Base-by-base conservation (phyloP, 2,888 invertebrate genomes). In the Nineta flava region DNA sequence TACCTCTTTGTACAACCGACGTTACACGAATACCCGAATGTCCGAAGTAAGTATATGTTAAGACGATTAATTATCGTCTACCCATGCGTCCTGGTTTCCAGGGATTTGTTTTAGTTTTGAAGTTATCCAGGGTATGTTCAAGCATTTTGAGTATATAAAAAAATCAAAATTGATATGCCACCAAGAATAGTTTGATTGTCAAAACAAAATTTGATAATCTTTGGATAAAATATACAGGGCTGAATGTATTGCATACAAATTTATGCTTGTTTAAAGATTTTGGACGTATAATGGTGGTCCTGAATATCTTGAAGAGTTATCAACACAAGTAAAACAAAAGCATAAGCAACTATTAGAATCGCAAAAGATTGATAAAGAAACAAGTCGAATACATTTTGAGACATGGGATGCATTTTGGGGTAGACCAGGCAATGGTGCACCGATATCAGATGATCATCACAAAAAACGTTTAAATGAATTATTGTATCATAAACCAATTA, bases 341-440 rank as follows among this genome's bases (percentile, higher is more conserved):
- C 65, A 70, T 42, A 66, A 70, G 57, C 57, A 61, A 52, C 56
- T 61, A 32, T 15, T 38, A 82, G 76, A 75, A 60, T 71, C 71
- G 50, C 74, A 74, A 38, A 70, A 67, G 9, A 67, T 72, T 53
- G 86, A 86, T 38, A 73, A 75, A 32, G 81, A 81, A 61, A 75
- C 75, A 56, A 77, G 77, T 51, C 72, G 73, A 47, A 72, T 72
- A 54, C 87, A 88, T 62, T 84, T 85, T 63, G 75, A 75, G 55
- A 84, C 85, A 2, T 86, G 85, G 79, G 77, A 79, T 46, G 74
- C 77, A 9, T 72, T 84, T 57, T 88, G 87, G 87, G 87, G 87
- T 21, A 74, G 83, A 45, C 87, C 87, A 1, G 87, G 87, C 1
- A 81, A 83, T 59, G 76, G 76, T 9, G 83, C 67, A 2, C 67